Evolutionary conservation across 2,888 invertebrate genomes (phyloP), one percentile per base, ranked within the genome.

Genomic region (Mimas tiliae): DNA sequence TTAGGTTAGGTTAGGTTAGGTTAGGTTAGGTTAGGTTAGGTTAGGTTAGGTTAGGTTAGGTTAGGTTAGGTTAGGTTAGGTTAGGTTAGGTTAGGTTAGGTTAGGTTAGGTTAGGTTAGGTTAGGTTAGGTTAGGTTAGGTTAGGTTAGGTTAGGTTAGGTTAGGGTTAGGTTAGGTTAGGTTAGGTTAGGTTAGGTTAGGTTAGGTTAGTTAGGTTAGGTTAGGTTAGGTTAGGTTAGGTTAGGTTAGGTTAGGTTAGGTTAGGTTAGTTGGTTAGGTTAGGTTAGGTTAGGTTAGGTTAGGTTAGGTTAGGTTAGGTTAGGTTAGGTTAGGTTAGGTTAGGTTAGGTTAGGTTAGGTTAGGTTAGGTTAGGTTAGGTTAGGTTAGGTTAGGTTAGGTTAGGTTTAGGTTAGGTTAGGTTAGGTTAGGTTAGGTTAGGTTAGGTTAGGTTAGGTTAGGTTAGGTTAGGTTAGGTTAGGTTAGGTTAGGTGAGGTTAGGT

Each of bases 361-460:
- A 67, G 68, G 69, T 71, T 72, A 69, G 70, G 71, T 71, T 71
- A 69, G 68, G 71, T 71, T 71, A 67, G 71, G 69, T 71, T 71
- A 71, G 69, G 71, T 71, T 71, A 68, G 69, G 70, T 72, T 72
- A 70, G 71, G 74, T 70, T 72, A 69, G 70, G 73, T 73, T 72
- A 70, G 72, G n/a, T 70, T 69, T 70, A 69, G 70, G 71, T 72
- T 72, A 73, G 73, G 73, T 72, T 72, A 70, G 72, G 72, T 72
- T 72, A 70, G 72, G 72, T 71, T 71, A 68, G 68, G 70, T 73
- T 71, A 71, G 70, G 71, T 71, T 71, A 69, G 71, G 72, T 72
- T 72, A 70, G 71, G 72, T 72, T 69, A 69, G 68, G 71, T 72
- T 71, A 72, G 71, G 71, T 71, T 71, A 70, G 71, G 71, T 70